These are phyloP conservation scores for Sebastes flavidus DNA, from an alignment of 2,797 vertebrate genomes.

Conservation along the genomic window DNA sequence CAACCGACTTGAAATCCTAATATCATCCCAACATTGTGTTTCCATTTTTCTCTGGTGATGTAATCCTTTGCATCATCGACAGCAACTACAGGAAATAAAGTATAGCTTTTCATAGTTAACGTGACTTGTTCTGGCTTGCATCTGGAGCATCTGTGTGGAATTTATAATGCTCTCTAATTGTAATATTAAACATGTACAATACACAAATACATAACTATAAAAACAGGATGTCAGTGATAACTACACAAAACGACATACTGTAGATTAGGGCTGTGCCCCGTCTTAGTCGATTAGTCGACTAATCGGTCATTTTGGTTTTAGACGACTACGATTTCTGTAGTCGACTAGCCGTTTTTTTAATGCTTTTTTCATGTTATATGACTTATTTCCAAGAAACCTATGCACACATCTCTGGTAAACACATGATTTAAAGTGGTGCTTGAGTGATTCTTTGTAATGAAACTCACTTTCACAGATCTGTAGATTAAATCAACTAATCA, in stretches of 20 bases:
- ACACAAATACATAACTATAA: not conserved
- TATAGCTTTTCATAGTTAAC: not conserved
- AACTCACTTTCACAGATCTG: no score
- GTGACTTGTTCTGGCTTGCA: not conserved
- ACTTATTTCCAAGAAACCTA: no score
- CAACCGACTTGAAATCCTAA: no score
- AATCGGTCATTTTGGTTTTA: no score
- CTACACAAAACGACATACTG: not conserved
- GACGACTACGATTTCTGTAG: no score
- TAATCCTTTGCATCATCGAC: not conserved
- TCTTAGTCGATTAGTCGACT: rapidly evolving
- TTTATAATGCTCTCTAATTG: not conserved
- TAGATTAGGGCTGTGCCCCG: rapidly evolving
- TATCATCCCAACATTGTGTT: not conserved
- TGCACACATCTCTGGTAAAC: no score
- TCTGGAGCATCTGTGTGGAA: not conserved
- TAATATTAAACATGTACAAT: not conserved
- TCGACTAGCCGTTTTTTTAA: no score
- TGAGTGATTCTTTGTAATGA: no score
- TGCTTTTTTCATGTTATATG: no score
- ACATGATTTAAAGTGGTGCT: no score
- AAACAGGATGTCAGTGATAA: not conserved
- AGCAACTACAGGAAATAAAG: not conserved
- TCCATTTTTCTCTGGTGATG: no score
- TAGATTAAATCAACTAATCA: no score